Evolutionary conservation across 2,797 vertebrate genomes (phyloP).

Genomic region (Bufotes viridis): DNA sequence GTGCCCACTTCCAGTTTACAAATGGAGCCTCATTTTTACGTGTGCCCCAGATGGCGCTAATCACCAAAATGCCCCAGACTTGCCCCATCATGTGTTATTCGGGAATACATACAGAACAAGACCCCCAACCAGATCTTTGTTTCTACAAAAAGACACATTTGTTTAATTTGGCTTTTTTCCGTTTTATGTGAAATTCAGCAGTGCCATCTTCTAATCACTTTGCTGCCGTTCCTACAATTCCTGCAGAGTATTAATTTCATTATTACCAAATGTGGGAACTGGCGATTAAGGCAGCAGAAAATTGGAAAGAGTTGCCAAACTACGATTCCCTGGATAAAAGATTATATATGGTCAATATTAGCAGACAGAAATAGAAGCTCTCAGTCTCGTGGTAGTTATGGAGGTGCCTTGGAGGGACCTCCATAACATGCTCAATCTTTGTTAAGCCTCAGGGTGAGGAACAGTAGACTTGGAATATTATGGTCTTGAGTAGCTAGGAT

Average conservation of each 20-base stretch:
- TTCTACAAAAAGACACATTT: conserved; percentile 24
- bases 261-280: conserved; percentile 8
- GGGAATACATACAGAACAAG: too few relatives aligned
- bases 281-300: conserved; percentile 7
- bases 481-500: too few relatives aligned
- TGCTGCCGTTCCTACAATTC: background rate
- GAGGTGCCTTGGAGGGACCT: too few relatives aligned
- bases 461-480: too few relatives aligned
- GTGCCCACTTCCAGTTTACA: background rate
- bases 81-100: background rate
- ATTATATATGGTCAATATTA: background rate
- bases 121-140: background rate
- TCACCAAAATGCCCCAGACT: background rate
- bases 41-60: background rate
- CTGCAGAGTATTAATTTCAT: conserved; percentile 1
- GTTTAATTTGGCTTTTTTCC: background rate
- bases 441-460: too few relatives aligned
- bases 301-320: background rate
- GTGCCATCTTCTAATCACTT: conserved; percentile 34
- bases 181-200: conserved; percentile 27
- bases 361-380: background rate
- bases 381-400: background rate
- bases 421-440: too few relatives aligned
- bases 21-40: background rate
- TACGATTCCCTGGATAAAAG: background rate